Evolutionary conservation across 2,888 invertebrate species (phyloP), one percentile per base, ranked within the genome.

Genomic region (Cheilosia scutellata): DNA sequence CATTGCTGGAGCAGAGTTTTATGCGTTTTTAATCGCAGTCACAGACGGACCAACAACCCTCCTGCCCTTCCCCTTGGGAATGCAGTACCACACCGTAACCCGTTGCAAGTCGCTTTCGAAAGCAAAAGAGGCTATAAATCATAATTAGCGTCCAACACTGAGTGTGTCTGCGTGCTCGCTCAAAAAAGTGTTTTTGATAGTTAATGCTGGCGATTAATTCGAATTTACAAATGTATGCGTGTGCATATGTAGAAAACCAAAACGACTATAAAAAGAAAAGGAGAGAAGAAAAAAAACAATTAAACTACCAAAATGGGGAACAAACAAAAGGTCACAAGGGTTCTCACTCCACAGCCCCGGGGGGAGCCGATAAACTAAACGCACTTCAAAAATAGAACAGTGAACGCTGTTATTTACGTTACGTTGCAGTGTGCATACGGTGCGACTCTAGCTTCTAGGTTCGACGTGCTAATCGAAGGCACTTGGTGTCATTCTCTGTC

Each of bases 311-410:
- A 47, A 62, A 62, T 7, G 16, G 53, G 37, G 33, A 25, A 20
- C 11, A 74, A 47, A 16, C 16, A 75, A 82, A 77, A 82, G 82
- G 76, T 82, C 65, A 71, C 37, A 13, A 33, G 37, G 11, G 16
- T 20, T n/a, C 33, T 25, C 16, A 37, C 16, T 31, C 47, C 33
- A n/a, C 31, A 42, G 16, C 9, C 7, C 7, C 25, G n/a, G 37
- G 58, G 7, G 49, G 40, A 6, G 33, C 57, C 40, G 63, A 72
- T 37, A 68, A 74, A 68, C 49, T 44, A 31, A 76, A 79, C 68
- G 83, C 74, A 74, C 83, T 75, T 75, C 79, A 72, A 58, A 84
- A 75, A 79, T 79, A 79, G 83, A 84, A 79, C 78, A 79, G 29
- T 75, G 79, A 42, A 42, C 78, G 57, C 27, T 20, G 16, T 31